Conservation (phyloP, 2,888 invertebrate species). For the Eupithecia centaureata region DNA sequence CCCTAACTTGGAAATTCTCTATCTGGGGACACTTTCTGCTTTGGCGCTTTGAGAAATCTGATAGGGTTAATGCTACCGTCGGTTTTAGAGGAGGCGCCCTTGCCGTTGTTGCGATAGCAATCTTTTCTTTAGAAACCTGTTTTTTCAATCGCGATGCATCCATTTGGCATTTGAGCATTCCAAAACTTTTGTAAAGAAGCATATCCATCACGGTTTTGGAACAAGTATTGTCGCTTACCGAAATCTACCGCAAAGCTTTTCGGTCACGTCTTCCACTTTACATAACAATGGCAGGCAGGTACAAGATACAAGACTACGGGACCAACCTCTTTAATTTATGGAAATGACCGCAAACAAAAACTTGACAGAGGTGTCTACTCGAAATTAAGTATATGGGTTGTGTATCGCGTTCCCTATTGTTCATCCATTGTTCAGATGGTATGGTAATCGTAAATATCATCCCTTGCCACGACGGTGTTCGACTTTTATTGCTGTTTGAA, state of each 20-base stretch:
- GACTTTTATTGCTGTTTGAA: slow-evolving; percentile 46
- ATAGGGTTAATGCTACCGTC: slow-evolving; percentile 29
- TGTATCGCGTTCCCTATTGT: slow-evolving; percentile 73
- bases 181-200: slow-evolving; percentile 37
- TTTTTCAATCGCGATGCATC: slow-evolving; percentile 11
- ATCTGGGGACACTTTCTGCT: slow-evolving; percentile 47
- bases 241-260: slow-evolving; percentile 68
- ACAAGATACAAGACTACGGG: slow-evolving; percentile 56
- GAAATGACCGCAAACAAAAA: slow-evolving; percentile 82
- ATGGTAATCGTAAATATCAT: slow-evolving; percentile 75
- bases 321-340: slow-evolving; percentile 80
- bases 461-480: slow-evolving; percentile 53
- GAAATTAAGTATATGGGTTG: slow-evolving; percentile 82
- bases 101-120: slow-evolving; percentile 14
- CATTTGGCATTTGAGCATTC: slow-evolving; percentile 18
- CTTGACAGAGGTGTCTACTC: slow-evolving; percentile 82
- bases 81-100: slow-evolving; percentile 18
- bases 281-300: slow-evolving; percentile 81
- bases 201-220: slow-evolving; percentile 41
- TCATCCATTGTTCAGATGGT: slow-evolving; percentile 65
- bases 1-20: slow-evolving; percentile 67
- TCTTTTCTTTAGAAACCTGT: slow-evolving; percentile 1
- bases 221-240: slow-evolving; percentile 54
- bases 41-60: slow-evolving; percentile 40
- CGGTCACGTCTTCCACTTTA: slow-evolving; percentile 73